These are phyloP conservation scores for Pomacea maculata DNA, from an alignment of 1,140 invertebrate species.

Conservation along the genomic window DNA sequence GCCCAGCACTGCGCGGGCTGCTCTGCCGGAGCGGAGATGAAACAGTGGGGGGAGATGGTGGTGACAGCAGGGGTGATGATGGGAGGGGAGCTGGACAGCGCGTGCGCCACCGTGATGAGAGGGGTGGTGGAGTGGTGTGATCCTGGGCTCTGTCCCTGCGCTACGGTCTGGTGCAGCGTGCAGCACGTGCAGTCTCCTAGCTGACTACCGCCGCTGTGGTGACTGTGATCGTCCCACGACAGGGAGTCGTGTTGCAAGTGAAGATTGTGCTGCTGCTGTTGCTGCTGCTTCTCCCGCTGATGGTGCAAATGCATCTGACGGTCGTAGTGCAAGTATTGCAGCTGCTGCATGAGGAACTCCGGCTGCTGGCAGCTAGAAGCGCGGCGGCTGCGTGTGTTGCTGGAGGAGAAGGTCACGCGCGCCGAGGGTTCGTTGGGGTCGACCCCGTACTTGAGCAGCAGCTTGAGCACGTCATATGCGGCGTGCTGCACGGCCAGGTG, in stretches of 20 bases:
- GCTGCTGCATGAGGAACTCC: conserved; percentile 12
- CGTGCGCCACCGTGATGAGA: too few species aligned
- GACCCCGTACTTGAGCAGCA: conserved; percentile 70
- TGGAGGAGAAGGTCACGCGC: conserved; percentile 36
- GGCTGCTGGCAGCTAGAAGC: conserved; percentile 4
- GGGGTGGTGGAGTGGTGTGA: too few species aligned
- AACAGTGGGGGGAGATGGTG: neutral
- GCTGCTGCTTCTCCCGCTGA: conserved; percentile 6
- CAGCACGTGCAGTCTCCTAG: too few species aligned
- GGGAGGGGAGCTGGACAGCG: too few species aligned
- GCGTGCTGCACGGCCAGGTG: conserved; percentile 71
- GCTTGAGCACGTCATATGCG: conserved; percentile 69
- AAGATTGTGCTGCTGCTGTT: conserved; percentile 1
- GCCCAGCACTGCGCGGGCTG: too few species aligned
- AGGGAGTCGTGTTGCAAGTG: conserved; percentile 3
- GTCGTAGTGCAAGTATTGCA: conserved; percentile 16
- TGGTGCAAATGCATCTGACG: conserved; percentile 9
- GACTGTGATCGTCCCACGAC: neutral
- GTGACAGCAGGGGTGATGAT: conserved; percentile 3
- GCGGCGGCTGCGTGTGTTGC: neutral
- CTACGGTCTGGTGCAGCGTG: too few species aligned
- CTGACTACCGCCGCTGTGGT: too few species aligned
- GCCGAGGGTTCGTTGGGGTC: conserved; percentile 68
- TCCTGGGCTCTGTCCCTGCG: too few species aligned
- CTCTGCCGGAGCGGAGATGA: too few species aligned